Evolutionary conservation across 2,888 invertebrate genomes (phyloP), one percentile per base, ranked within the genome.

Genomic region (Temnothorax rugatulus): DNA sequence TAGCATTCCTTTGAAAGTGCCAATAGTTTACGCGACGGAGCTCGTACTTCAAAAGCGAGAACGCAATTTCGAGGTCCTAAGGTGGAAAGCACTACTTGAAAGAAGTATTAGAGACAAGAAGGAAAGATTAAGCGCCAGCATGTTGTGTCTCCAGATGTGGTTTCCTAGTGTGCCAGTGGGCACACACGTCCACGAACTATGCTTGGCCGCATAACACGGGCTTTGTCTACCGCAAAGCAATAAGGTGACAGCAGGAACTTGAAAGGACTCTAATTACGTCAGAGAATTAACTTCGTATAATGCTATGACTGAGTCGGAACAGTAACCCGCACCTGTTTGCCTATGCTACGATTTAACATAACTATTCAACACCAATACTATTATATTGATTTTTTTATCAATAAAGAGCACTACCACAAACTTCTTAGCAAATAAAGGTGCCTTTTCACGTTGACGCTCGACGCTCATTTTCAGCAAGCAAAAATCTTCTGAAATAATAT

Each of bases 211-310:
- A 54, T 73, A 61, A 52, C 50, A 63, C 13, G 15, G 15, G 77
- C 77, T 63, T 76, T 76, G 87, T 89, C 81, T 82, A 59, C 52
- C 41, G 61, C 52, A 61, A 50, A 64, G 44, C 52, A 63, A 83
- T 82, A 88, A 84, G 73, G 82, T 69, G 73, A 84, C 63, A 52
- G 29, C 68, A 41, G 69, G 2, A 47, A 47, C 71, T 79, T 66
- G 86, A 83, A 89, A 84, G 81, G 86, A 64, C 81, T 83, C 83
- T 86, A 89, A 89, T 89, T 89, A 88, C 85, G 64, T 89, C 83
- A 71, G 82, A 81, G 82, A 84, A 89, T 88, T 88, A 89, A 89
- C 84, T 89, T 85, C 41, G 84, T 84, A 83, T 82, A 86, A 88
- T 75, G 82, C n/a, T 34, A 76, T 29, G 38, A 66, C 44, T 15